A percentile compares a stretch with the other conserved stretches of the same genome.
Evolutionary conservation across 1,140 invertebrate species (phyloP).

Genomic region (Akabosia matsudoensis): DNA sequence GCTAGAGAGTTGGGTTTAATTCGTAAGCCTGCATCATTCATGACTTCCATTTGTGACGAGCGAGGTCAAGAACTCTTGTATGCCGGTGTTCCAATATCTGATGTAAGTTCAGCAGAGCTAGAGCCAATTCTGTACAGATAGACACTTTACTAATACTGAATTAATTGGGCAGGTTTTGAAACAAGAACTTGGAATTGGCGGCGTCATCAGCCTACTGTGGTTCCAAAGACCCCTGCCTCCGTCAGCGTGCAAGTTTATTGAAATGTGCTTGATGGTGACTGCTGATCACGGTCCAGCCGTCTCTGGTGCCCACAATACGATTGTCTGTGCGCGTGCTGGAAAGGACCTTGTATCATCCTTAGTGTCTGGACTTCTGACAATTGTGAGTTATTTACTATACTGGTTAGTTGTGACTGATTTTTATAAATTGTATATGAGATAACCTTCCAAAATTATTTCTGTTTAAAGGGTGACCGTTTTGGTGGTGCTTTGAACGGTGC

Average conservation of each 20-base stretch:
- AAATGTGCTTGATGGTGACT: conserved; percentile 98
- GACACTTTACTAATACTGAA: too few species aligned
- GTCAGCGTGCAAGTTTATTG: conserved; percentile 95
- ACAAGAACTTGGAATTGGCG: conserved; percentile 90
- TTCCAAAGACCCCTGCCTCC: conserved; percentile 93
- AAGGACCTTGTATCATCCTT: conserved; percentile 97
- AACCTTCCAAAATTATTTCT: too few species aligned
- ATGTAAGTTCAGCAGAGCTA: conserved; percentile 62
- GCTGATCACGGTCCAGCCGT: conserved; percentile 99
- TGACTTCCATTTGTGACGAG: conserved; percentile 99
- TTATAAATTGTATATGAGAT: neutral
- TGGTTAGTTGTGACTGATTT: neutral
- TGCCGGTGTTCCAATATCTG: conserved; percentile 97
- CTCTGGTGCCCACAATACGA: conserved; percentile 98
- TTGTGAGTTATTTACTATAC: conserved; percentile 65
- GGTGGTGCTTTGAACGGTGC: conserved; percentile 96
- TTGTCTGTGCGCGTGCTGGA: conserved; percentile 96
- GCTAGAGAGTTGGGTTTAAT: conserved; percentile 96
- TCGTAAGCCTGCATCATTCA: conserved; percentile 97
- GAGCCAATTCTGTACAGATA: neutral
- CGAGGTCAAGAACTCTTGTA: conserved; percentile 96
- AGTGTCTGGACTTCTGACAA: conserved; percentile 94
- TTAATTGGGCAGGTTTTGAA: conserved; percentile 64
- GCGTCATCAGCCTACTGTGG: conserved; percentile 95
- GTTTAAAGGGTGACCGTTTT: conserved; percentile 86